Evolutionary conservation across 1,140 invertebrate genomes (phyloP).

Genomic region (honey bee (Apis mellifera)): DNA sequence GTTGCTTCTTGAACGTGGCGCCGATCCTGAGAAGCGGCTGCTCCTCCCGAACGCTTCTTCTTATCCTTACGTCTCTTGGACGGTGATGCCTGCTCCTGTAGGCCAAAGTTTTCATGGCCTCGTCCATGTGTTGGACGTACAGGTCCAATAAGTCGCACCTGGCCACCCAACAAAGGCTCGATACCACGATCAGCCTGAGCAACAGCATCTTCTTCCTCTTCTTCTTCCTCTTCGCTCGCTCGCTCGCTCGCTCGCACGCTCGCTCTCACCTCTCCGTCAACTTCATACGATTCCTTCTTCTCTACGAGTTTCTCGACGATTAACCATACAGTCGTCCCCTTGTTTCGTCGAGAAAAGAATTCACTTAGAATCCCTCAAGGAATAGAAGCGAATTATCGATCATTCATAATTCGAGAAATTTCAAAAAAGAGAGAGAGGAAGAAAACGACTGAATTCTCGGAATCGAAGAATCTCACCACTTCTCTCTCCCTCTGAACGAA

Average conservation of each 20-base stretch:
- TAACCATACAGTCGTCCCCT: not conserved
- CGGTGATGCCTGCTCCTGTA: slow-evolving; percentile 58
- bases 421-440: no score
- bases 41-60: slow-evolving; percentile 62
- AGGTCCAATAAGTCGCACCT: slow-evolving; percentile 75
- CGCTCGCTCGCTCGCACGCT: not conserved
- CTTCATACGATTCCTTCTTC: slow-evolving; percentile 45
- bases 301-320: not conserved
- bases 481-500: not conserved
- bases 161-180: slow-evolving; percentile 61
- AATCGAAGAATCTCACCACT: no score
- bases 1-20: slow-evolving; percentile 71
- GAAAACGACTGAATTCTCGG: no score
- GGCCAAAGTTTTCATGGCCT: slow-evolving; percentile 71
- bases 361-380: not conserved
- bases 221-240: slow-evolving; percentile 38
- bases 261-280: slow-evolving; percentile 18
- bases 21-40: slow-evolving; percentile 59
- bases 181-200: slow-evolving; percentile 62
- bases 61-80: slow-evolving; percentile 58
- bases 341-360: not conserved
- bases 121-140: slow-evolving; percentile 80
- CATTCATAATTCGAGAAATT: not conserved
- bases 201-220: slow-evolving; percentile 68
- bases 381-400: no score